Conservation (phyloP, 2,888 invertebrate species). For the Eristalinus sepulchralis region DNA sequence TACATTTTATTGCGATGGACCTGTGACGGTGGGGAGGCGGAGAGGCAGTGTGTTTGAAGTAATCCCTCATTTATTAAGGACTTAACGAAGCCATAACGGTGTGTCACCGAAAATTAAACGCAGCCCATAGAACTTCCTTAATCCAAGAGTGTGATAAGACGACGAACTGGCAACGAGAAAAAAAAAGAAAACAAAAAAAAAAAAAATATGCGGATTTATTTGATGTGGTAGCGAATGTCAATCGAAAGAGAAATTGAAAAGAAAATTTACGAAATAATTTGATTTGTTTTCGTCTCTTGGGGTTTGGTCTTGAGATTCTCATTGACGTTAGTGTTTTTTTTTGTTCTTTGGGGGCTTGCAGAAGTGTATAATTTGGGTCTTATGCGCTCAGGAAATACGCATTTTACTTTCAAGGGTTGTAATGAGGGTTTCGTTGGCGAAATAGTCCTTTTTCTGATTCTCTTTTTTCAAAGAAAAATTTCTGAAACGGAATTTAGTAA, state of each 20-base stretch:
- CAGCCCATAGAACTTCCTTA: constrained; percentile 54
- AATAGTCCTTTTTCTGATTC: neutral
- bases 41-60: constrained; percentile 60
- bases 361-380: constrained; percentile 9
- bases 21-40: neutral
- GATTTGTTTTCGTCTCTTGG: constrained; percentile 14
- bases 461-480: neutral
- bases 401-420: neutral
- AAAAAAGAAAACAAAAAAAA: neutral
- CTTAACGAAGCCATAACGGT: constrained; percentile 67
- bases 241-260: constrained; percentile 32
- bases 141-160: constrained; percentile 52
- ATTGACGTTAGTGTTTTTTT: neutral
- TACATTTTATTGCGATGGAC: constrained; percentile 32
- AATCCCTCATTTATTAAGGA: constrained; percentile 67
- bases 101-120: constrained; percentile 60
- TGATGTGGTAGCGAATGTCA: constrained; percentile 37
- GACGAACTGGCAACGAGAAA: neutral
- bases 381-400: neutral
- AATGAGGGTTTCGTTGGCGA: neutral
- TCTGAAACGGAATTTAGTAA: no score
- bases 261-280: constrained; percentile 40
- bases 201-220: constrained; percentile 7
- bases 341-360: neutral
- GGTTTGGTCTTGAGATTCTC: neutral